Evolutionary conservation across 1,140 invertebrate species (phyloP).

Genomic region (Penaeus japonicus): DNA sequence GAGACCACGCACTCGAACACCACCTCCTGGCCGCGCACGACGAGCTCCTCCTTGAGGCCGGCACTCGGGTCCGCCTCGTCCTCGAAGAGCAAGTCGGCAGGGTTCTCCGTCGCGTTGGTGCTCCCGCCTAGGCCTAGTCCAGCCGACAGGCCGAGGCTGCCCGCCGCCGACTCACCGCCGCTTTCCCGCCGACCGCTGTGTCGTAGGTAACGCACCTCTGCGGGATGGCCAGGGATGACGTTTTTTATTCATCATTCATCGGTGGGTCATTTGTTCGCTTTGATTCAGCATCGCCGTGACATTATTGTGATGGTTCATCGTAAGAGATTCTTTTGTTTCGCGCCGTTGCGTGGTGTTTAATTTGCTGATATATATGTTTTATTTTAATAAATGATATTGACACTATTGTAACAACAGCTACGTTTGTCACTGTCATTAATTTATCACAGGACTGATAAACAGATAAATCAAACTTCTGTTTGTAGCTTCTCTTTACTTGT

Average conservation of each 20-base stretch:
- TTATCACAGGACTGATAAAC: too few species aligned
- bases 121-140: neutral
- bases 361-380: neutral
- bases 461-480: too few species aligned
- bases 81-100: constrained; percentile 40
- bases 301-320: too few species aligned
- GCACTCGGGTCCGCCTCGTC: constrained; percentile 22
- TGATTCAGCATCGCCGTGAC: too few species aligned
- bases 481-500: too few species aligned
- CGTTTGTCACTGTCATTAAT: too few species aligned
- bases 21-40: constrained; percentile 48
- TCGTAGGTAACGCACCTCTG: constrained; percentile 37
- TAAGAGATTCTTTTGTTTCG: too few species aligned
- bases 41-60: constrained; percentile 29
- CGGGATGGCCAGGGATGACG: too few species aligned
- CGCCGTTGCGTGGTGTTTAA: neutral
- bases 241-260: too few species aligned
- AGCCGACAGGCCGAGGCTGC: neutral
- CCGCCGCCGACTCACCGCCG: neutral
- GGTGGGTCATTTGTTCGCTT: too few species aligned
- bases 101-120: constrained; percentile 1
- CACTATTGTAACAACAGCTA: too few species aligned
- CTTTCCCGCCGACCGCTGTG: constrained; percentile 26
- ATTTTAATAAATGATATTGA: too few species aligned
- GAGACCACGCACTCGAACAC: constrained; percentile 49